phyloP scores from a whole-genome alignment of 2,797 vertebrate genomes.

The Hyperoplus immaculatus region DNA sequence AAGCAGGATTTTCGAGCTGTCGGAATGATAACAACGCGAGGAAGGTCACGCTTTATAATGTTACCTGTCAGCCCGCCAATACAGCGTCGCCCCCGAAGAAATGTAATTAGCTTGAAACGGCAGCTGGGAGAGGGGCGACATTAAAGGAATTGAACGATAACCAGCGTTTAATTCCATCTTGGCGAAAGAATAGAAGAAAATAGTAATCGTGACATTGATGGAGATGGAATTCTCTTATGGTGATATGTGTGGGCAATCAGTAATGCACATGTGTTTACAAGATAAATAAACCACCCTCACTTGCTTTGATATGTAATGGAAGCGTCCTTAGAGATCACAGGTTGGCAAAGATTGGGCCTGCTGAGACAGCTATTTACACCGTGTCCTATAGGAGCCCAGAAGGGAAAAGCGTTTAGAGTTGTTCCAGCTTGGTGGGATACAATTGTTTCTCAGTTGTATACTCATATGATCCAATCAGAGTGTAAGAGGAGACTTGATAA shows the following conservation, averaged over 20 bases:
- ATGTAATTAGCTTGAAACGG: constrained; percentile 85
- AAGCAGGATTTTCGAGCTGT: constrained; percentile 61
- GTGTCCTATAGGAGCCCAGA: constrained; percentile 28
- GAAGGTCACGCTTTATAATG: constrained; percentile 83
- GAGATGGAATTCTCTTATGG: constrained; percentile 79
- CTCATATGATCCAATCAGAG: constrained; percentile 12
- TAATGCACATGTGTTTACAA: constrained; percentile 77
- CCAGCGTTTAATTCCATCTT: constrained; percentile 81
- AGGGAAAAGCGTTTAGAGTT: constrained; percentile 37
- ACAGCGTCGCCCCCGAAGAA: constrained; percentile 70
- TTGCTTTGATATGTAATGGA: constrained; percentile 71
- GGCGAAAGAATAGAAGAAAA: constrained; percentile 77
- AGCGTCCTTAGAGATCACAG: constrained; percentile 55
- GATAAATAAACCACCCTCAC: constrained; percentile 76
- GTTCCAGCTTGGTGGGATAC: constrained; percentile 19
- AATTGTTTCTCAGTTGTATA: constrained; percentile 25
- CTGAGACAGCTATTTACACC: constrained; percentile 66
- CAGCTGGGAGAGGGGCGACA: constrained; percentile 71
- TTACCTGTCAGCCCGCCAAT: constrained; percentile 84
- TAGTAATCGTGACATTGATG: constrained; percentile 76
- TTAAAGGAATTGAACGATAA: constrained; percentile 80
- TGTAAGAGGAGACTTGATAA: constrained; percentile 3
- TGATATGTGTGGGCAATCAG: constrained; percentile 76
- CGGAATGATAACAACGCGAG: constrained; percentile 66
- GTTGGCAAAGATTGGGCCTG: constrained; percentile 34